These are phyloP conservation scores for Oxycera nigricornis DNA, from an alignment of 2,888 invertebrate genomes.

Conservation along the genomic window DNA sequence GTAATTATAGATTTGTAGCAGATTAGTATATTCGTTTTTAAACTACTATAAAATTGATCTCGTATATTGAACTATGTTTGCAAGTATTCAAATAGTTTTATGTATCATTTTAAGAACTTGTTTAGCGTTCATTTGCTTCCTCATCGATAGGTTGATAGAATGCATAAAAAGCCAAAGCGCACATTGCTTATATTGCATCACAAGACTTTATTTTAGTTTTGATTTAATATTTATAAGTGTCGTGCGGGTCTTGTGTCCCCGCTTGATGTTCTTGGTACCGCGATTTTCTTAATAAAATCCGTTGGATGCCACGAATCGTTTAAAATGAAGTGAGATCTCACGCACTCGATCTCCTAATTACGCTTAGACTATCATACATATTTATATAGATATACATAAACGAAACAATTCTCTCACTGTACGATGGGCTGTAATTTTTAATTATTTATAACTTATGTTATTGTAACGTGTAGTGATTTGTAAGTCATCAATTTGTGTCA, in stretches of 20 bases:
- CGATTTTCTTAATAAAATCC: too few species aligned
- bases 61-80: not conserved
- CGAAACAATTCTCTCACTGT: not conserved
- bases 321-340: not conserved
- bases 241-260: too few species aligned
- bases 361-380: too few species aligned
- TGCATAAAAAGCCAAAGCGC: not conserved
- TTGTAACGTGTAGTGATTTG: not conserved
- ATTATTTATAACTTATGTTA: not conserved
- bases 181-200: not conserved
- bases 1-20: not conserved
- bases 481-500: not conserved
- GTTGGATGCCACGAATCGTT: too few species aligned
- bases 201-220: not conserved
- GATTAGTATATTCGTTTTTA: not conserved
- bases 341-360: not conserved
- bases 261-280: too few species aligned
- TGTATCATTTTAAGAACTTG: not conserved
- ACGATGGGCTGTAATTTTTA: conserved; percentile 8
- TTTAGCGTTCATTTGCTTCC: too few species aligned
- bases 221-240: not conserved
- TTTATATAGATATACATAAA: too few species aligned
- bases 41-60: not conserved
- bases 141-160: too few species aligned
- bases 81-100: not conserved